Percentiles rank a stretch among this genome's conserved stretches.
Evolutionary conservation across 2,888 invertebrate genomes (phyloP).

Genomic region (Sisyra nigra): DNA sequence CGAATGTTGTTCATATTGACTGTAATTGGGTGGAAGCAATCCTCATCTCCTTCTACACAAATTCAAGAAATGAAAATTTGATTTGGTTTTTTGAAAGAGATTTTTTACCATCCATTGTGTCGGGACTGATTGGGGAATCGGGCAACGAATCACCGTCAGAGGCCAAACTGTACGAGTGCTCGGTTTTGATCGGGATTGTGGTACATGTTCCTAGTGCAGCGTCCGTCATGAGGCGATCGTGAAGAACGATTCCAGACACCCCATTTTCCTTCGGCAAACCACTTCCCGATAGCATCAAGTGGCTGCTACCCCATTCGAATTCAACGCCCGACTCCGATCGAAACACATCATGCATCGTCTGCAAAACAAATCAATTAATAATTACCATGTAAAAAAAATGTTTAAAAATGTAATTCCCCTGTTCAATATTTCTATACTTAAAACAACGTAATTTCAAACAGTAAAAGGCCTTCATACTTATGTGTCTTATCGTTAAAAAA

Average conservation of each 20-base stretch:
- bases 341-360: conserved; percentile 48
- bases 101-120: conserved; percentile 49
- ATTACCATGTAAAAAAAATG: background rate
- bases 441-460: background rate
- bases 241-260: conserved; percentile 58
- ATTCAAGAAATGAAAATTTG: background rate
- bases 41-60: conserved; percentile 73
- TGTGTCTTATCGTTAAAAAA: background rate
- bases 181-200: conserved; percentile 64
- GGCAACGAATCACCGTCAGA: conserved; percentile 57
- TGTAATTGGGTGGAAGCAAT: conserved; percentile 58
- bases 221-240: conserved; percentile 81
- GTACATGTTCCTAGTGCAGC: conserved; percentile 58
- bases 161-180: conserved; percentile 79
- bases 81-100: background rate
- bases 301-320: conserved; percentile 45
- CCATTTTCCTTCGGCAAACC: conserved; percentile 39
- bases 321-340: conserved; percentile 22
- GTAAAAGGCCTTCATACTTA: background rate
- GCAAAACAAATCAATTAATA: conserved; percentile 21
- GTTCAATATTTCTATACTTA: background rate
- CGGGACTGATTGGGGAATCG: conserved; percentile 39
- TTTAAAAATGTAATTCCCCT: background rate
- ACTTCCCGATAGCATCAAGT: conserved; percentile 7
- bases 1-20: conserved; percentile 16